Conservation (phyloP, 2,888 invertebrate species). For the Synanthedon formicaeformis region DNA sequence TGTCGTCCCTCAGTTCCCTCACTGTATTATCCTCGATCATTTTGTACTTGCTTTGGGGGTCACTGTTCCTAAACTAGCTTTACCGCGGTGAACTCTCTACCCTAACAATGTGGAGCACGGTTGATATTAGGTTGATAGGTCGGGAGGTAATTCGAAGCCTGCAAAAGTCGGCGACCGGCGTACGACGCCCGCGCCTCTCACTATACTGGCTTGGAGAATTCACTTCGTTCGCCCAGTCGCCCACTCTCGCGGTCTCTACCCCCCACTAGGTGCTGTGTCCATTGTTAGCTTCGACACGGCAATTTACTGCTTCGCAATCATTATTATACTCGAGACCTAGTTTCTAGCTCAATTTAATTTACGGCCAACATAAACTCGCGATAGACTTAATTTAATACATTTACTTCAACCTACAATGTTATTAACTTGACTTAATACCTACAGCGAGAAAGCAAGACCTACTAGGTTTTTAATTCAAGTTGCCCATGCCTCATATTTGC, state of each 20-base stretch:
- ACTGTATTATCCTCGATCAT: constrained; percentile 58
- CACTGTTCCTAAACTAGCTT: constrained; percentile 20
- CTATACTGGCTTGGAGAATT: constrained; percentile 22
- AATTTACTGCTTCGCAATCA: constrained; percentile 2
- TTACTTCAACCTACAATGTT: too few relatives aligned
- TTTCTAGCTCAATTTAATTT: too few relatives aligned
- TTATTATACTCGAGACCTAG: too few relatives aligned
- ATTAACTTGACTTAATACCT: too few relatives aligned
- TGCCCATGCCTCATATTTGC: too few relatives aligned
- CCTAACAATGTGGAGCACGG: neutral
- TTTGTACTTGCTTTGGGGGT: constrained; percentile 22
- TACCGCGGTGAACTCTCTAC: constrained; percentile 9
- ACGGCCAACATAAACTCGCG: too few relatives aligned
- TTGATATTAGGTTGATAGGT: neutral
- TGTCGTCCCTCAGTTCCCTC: constrained; percentile 46
- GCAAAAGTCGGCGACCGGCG: constrained; percentile 23
- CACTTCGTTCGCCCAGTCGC: constrained; percentile 34
- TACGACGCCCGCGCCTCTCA: constrained; percentile 61
- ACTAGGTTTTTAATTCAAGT: too few relatives aligned
- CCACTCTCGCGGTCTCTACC: constrained; percentile 42
- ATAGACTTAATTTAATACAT: too few relatives aligned
- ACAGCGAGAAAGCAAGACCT: too few relatives aligned
- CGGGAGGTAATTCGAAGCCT: constrained; percentile 22
- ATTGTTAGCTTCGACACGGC: constrained; percentile 22
- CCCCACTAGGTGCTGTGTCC: constrained; percentile 36